Evolutionary conservation across 1,140 invertebrate genomes (phyloP).

Genomic region (Drosophila fuyamai): DNA sequence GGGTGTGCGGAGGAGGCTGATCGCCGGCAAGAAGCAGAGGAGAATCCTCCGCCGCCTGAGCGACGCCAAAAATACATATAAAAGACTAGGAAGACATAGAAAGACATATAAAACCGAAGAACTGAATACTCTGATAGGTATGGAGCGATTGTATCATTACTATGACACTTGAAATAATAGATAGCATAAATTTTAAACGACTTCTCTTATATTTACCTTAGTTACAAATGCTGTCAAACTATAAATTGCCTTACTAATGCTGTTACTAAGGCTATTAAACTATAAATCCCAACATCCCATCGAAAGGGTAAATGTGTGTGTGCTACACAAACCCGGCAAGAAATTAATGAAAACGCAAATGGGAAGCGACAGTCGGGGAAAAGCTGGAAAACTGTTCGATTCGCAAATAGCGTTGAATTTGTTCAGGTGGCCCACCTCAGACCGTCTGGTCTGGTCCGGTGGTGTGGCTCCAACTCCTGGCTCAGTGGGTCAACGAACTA

Average conservation of each 20-base stretch:
- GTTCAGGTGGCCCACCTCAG: slow-evolving; percentile 48
- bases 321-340: slow-evolving; percentile 6
- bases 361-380: slow-evolving; percentile 51
- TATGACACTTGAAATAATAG: no score
- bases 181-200: no score
- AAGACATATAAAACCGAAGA: no score
- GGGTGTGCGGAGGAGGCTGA: slow-evolving; percentile 20
- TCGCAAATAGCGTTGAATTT: slow-evolving; percentile 58
- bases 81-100: not conserved
- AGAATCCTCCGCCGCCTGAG: slow-evolving; percentile 31
- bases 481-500: slow-evolving; percentile 37
- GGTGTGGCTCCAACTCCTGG: slow-evolving; percentile 3
- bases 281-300: not conserved
- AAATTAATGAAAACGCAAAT: slow-evolving; percentile 71
- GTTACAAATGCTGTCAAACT: no score
- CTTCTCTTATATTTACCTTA: no score
- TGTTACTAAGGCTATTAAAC: no score
- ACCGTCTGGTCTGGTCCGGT: slow-evolving; percentile 6
- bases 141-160: no score
- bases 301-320: slow-evolving; percentile 20
- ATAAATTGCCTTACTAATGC: no score
- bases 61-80: slow-evolving; percentile 34
- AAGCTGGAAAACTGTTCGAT: slow-evolving; percentile 33
- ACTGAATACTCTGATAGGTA: not conserved
- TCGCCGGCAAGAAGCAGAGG: slow-evolving; percentile 22